Percentiles rank a stretch among this genome's conserved stretches.
Conservation (phyloP, 2,888 invertebrate species). For the Automeris io region DNA sequence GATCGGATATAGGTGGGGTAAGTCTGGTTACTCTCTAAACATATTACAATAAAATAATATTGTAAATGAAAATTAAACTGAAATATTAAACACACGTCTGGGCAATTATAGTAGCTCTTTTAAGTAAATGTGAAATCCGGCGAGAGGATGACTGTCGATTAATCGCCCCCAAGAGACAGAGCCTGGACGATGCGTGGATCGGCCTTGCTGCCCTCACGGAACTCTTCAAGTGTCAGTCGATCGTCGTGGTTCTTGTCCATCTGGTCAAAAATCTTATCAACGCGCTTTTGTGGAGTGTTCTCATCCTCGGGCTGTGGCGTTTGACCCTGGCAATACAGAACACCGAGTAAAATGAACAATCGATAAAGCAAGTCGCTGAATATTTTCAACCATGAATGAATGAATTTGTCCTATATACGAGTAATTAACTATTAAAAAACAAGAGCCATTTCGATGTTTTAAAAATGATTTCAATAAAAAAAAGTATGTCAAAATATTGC, state of each 20-base stretch:
- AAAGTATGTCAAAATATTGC: too few relatives aligned
- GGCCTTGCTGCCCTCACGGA: slow-evolving; percentile 98
- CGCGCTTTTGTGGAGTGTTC: slow-evolving; percentile 95
- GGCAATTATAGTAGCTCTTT: slow-evolving; percentile 25
- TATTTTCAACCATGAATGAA: too few relatives aligned
- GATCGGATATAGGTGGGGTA: too few relatives aligned
- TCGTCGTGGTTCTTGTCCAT: slow-evolving; percentile 99
- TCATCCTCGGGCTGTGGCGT: slow-evolving; percentile 92
- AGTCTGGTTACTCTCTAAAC: too few relatives aligned
- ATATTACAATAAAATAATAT: too few relatives aligned
- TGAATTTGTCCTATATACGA: too few relatives aligned
- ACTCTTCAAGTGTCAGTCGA: slow-evolving; percentile 95
- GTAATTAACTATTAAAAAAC: too few relatives aligned
- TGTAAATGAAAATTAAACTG: neutral
- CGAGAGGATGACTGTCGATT: slow-evolving; percentile 74
- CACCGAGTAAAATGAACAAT: too few relatives aligned
- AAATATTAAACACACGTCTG: slow-evolving; percentile 28
- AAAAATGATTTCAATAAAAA: too few relatives aligned
- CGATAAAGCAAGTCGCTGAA: too few relatives aligned
- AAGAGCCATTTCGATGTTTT: too few relatives aligned
- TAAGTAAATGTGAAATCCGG: slow-evolving; percentile 70
- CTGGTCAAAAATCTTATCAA: slow-evolving; percentile 98
- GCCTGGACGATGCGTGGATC: slow-evolving; percentile 99
- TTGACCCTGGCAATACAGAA: slow-evolving; percentile 83
- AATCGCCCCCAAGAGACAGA: slow-evolving; percentile 88